Conservation (phyloP, 2,113 vertebrate genomes). For the Sander lucioperca region DNA sequence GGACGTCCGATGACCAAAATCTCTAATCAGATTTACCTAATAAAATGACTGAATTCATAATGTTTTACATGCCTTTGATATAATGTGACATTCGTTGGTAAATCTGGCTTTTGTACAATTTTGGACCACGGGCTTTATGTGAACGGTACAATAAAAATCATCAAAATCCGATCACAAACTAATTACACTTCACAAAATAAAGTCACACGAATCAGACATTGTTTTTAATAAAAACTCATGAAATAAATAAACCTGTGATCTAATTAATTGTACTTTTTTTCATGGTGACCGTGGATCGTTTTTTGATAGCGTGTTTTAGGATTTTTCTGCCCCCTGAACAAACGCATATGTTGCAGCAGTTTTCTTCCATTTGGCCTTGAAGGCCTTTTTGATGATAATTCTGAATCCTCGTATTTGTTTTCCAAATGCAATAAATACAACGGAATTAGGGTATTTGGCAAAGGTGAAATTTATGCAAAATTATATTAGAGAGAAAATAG, state of each 20-base stretch:
- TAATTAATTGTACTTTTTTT: not conserved
- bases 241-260: not conserved
- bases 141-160: not conserved
- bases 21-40: not conserved
- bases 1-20: constrained; percentile 6
- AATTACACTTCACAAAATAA: not conserved
- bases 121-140: not conserved
- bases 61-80: not conserved
- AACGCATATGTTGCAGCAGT: not conserved
- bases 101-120: not conserved
- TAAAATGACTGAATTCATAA: not conserved
- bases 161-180: not conserved
- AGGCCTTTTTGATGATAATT: constrained; percentile 37
- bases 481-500: not conserved
- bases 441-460: not conserved
- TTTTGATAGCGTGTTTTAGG: not conserved
- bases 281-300: not conserved
- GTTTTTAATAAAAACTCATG: not conserved
- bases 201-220: not conserved
- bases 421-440: not conserved
- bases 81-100: not conserved
- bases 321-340: not conserved
- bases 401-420: not conserved
- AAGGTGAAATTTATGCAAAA: not conserved
- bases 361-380: constrained; percentile 40